Conservation (phyloP, 2,888 invertebrate species). For the Trachelus iudaicus region DNA sequence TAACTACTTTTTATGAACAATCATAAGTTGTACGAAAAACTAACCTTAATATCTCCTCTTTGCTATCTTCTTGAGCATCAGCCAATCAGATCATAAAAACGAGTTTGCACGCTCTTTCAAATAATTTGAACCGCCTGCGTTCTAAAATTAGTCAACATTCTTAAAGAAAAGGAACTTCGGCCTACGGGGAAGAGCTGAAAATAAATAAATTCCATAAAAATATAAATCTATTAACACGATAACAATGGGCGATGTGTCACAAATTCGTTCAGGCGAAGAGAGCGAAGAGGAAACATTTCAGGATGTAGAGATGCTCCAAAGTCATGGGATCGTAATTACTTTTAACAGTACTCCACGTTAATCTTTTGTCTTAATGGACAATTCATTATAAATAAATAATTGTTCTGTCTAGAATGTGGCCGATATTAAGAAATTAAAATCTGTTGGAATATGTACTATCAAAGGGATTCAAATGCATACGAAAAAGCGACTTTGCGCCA, state of each 20-base stretch:
- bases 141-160: not conserved
- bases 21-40: not conserved
- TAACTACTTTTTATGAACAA: not conserved
- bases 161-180: not conserved
- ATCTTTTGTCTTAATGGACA: not conserved
- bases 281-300: not conserved
- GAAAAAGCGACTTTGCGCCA: slow-evolving; percentile 75
- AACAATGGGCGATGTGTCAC: not conserved
- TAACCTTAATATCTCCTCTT: not conserved
- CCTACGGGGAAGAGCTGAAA: not conserved
- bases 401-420: slow-evolving; percentile 68
- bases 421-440: slow-evolving; percentile 82
- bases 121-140: not conserved
- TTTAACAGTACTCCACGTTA: not conserved
- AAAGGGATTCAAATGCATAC: slow-evolving; percentile 86
- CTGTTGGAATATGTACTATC: slow-evolving; percentile 81
- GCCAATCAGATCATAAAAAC: not conserved
- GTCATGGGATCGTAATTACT: not conserved
- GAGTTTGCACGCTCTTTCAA: not conserved
- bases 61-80: too few species aligned
- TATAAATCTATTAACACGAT: not conserved
- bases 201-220: not conserved
- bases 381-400: not conserved
- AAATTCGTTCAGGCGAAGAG: not conserved
- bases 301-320: not conserved